These are phyloP conservation scores for Echinometra lucunter DNA, from an alignment of 53 echinoderm and acorn worm genomes.

Conservation along the genomic window DNA sequence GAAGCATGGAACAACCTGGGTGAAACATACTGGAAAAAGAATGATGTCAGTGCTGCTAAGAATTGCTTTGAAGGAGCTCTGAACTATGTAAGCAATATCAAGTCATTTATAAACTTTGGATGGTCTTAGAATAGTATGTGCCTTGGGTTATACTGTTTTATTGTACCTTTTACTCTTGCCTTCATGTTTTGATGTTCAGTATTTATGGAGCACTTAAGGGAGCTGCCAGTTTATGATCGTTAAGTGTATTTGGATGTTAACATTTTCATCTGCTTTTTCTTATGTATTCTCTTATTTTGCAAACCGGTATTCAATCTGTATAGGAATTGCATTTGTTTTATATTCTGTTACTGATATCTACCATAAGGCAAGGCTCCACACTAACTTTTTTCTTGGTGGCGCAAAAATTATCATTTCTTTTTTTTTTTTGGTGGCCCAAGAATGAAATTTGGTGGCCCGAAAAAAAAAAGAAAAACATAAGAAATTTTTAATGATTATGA, in stretches of 20 bases:
- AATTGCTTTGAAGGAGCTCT: constrained; percentile 99
- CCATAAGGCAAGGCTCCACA: too few relatives aligned
- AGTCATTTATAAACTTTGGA: background rate
- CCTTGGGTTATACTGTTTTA: background rate
- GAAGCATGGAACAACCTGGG: constrained; percentile 99
- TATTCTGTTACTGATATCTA: too few relatives aligned
- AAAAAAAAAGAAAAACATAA: too few relatives aligned
- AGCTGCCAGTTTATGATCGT: too few relatives aligned
- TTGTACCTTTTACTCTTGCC: background rate
- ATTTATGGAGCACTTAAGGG: background rate
- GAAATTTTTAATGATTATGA: too few relatives aligned
- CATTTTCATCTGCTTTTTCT: background rate
- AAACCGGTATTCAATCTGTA: background rate
- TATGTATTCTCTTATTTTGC: background rate
- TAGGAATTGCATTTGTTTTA: too few relatives aligned
- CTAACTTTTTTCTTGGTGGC: too few relatives aligned
- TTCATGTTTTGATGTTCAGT: background rate
- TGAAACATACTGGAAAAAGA: constrained; percentile 99
- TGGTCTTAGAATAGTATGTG: background rate
- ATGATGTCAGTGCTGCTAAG: constrained; percentile 89
- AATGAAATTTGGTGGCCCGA: too few relatives aligned
- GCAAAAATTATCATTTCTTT: too few relatives aligned
- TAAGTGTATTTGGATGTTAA: background rate
- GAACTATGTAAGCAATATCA: constrained; percentile 84
- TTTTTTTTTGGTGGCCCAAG: too few relatives aligned